These are phyloP conservation scores for Platypus cylindrus DNA, from an alignment of 2,888 invertebrate genomes.

Conservation along the genomic window DNA sequence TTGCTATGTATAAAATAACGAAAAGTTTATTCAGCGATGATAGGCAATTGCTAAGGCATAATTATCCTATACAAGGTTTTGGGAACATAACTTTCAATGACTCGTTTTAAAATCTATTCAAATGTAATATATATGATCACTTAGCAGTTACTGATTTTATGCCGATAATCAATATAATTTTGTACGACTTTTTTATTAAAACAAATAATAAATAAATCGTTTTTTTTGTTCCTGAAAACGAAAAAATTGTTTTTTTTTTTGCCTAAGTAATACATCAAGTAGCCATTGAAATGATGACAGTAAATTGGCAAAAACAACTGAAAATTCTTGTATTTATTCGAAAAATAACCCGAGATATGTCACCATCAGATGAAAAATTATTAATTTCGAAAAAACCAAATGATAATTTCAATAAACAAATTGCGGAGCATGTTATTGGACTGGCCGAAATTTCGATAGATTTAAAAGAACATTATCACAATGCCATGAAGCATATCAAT, in stretches of 20 bases:
- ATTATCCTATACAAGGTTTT: slow-evolving; percentile 27
- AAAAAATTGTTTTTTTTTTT: too few relatives aligned
- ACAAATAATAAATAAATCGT: too few relatives aligned
- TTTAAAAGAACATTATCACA: slow-evolving; percentile 29
- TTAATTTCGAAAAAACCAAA: slow-evolving; percentile 1
- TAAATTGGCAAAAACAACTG: too few relatives aligned
- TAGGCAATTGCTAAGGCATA: slow-evolving; percentile 17
- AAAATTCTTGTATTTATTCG: too few relatives aligned
- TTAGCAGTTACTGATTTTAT: too few relatives aligned
- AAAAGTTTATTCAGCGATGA: slow-evolving; percentile 34
- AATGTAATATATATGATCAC: slow-evolving; percentile 3
- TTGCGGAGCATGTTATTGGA: slow-evolving; percentile 24
- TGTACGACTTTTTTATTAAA: too few relatives aligned
- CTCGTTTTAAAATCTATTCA: slow-evolving; percentile 22
- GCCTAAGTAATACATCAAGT: too few relatives aligned
- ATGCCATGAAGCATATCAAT: slow-evolving; percentile 33
- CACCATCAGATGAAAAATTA: slow-evolving; percentile 3
- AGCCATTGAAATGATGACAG: too few relatives aligned
- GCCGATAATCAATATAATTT: too few relatives aligned
- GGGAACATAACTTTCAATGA: slow-evolving; percentile 30
- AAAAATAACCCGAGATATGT: too few relatives aligned
- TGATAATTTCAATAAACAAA: slow-evolving; percentile 3
- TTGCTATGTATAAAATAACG: slow-evolving; percentile 38
- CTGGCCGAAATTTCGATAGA: slow-evolving; percentile 32
- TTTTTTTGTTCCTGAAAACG: too few relatives aligned